Percentiles rank a stretch among this genome's conserved stretches.
phyloP scores from a whole-genome alignment of 2,888 invertebrate genomes.

The Eilema sororculum region DNA sequence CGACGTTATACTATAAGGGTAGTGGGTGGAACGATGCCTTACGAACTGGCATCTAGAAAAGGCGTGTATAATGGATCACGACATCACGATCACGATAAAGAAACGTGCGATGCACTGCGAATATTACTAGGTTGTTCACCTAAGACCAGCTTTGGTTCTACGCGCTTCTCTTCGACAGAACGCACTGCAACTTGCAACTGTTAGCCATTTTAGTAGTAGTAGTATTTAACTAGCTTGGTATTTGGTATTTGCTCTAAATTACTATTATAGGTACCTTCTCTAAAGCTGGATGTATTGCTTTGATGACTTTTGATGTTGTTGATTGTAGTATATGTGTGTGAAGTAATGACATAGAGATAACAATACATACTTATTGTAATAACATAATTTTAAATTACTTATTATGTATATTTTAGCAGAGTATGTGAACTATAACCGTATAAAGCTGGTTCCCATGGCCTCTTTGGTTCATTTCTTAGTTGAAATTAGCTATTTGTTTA shows the following conservation, averaged over 20 bases:
- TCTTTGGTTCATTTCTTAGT: not conserved
- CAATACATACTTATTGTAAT: no score
- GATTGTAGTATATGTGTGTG: no score
- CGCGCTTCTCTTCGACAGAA: constrained; percentile 23
- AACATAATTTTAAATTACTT: no score
- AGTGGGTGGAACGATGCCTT: not conserved
- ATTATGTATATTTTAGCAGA: not conserved
- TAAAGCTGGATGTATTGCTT: no score
- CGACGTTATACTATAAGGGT: not conserved
- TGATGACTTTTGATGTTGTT: no score
- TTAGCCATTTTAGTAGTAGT: no score
- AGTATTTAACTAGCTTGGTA: no score
- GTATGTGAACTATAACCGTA: not conserved
- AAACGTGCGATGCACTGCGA: constrained; percentile 46
- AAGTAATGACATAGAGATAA: no score
- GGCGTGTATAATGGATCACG: constrained; percentile 59
- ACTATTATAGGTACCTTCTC: no score
- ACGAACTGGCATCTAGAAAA: constrained; percentile 15
- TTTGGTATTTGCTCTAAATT: no score
- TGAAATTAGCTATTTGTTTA: not conserved
- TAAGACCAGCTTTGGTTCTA: constrained; percentile 38
- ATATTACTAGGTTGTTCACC: constrained; percentile 60
- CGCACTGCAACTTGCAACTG: not conserved
- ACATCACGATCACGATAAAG: constrained; percentile 61
- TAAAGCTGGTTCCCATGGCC: not conserved